These are phyloP conservation scores for Microcebus murinus DNA, from an alignment of 2,113 vertebrate genomes.

Conservation along the genomic window DNA sequence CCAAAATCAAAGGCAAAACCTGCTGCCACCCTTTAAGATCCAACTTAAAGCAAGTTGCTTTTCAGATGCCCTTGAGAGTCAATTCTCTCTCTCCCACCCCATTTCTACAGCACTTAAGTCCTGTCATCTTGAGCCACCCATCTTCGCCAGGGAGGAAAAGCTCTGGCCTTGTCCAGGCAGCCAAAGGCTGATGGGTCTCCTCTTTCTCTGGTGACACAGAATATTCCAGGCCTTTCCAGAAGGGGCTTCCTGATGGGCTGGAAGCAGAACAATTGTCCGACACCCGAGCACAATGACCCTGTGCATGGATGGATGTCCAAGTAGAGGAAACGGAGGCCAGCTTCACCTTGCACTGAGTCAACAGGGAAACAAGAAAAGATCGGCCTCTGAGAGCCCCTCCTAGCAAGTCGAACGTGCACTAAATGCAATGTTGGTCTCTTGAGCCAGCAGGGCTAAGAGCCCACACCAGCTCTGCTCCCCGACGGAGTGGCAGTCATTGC, in stretches of 20 bases:
- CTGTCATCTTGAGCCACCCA: not conserved
- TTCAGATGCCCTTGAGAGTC: not conserved
- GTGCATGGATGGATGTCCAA: not conserved
- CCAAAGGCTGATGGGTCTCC: not conserved
- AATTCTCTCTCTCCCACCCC: not conserved
- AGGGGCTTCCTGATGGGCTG: rapidly evolving
- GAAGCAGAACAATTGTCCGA: not conserved
- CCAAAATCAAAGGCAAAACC: not conserved
- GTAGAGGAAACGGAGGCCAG: rapidly evolving
- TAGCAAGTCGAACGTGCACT: not conserved
- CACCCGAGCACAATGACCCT: not conserved
- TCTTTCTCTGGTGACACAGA: not conserved
- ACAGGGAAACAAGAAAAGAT: not conserved
- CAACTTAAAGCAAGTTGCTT: not conserved
- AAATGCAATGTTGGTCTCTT: not conserved
- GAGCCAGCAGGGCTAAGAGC: not conserved
- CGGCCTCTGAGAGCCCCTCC: not conserved
- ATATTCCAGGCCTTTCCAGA: not conserved
- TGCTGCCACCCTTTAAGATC: not conserved
- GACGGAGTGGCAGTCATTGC: not conserved
- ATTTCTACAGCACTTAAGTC: not conserved
- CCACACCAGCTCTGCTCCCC: not conserved
- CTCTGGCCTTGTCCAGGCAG: not conserved
- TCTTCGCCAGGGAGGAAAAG: not conserved
- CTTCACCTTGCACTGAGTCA: rapidly evolving